Percentiles rank a stretch among this genome's conserved stretches.
phyloP scores from a whole-genome alignment of 2,113 vertebrate genomes.

The Phyllostomus discolor region DNA sequence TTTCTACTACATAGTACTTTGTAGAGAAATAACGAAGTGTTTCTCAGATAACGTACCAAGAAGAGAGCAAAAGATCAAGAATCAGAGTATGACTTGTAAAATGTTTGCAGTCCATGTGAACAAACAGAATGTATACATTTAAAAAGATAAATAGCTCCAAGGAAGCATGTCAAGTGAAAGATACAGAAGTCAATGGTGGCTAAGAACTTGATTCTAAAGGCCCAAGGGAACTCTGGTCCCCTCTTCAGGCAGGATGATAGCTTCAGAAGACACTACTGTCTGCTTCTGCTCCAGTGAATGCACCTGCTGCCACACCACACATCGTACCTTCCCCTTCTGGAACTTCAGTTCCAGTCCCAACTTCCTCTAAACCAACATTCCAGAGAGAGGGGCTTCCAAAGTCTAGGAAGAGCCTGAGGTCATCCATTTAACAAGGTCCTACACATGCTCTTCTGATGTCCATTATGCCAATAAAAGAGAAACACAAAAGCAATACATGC shows the following conservation, averaged over 20 bases:
- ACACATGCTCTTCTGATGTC: not conserved
- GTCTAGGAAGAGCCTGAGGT: not conserved
- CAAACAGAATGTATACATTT: not conserved
- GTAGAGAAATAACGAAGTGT: not conserved
- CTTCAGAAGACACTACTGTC: not conserved
- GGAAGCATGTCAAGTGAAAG: not conserved
- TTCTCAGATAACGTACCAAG: not conserved
- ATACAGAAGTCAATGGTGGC: not conserved
- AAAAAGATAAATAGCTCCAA: not conserved
- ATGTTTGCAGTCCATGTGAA: not conserved
- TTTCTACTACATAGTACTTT: not conserved
- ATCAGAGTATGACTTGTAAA: not conserved
- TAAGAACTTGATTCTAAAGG: not conserved
- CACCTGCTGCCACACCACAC: not conserved
- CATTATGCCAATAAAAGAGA: not conserved
- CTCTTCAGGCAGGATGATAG: rapidly evolving
- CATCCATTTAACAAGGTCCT: not conserved
- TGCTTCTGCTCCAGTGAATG: not conserved
- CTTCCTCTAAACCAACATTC: not conserved
- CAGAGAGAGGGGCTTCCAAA: not conserved
- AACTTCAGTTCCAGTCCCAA: not conserved
- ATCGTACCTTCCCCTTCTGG: not conserved
- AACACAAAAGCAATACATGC: not conserved
- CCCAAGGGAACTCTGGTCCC: rapidly evolving
- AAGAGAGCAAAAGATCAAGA: not conserved